These are phyloP conservation scores for Trachelus troglodyta DNA, from an alignment of 2,888 invertebrate genomes.

Conservation along the genomic window DNA sequence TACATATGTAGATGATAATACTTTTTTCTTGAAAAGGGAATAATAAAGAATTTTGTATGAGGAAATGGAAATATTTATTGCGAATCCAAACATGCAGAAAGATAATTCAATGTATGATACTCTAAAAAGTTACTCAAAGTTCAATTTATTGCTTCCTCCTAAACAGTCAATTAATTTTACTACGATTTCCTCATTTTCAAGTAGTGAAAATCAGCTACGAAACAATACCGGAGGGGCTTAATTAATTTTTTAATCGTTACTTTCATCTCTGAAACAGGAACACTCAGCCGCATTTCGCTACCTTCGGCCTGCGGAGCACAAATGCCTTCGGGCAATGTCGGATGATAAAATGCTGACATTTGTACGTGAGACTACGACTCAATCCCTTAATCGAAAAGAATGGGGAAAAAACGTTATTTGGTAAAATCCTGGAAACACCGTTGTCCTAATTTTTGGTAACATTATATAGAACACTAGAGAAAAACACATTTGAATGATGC, in stretches of 20 bases:
- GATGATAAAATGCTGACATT: conserved; percentile 17
- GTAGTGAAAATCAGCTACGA: background rate
- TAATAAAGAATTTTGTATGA: background rate
- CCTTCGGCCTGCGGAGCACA: conserved; percentile 22
- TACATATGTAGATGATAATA: background rate
- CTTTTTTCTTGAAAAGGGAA: background rate
- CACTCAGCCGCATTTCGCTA: conserved; percentile 20
- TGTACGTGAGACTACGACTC: background rate
- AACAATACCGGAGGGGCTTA: background rate
- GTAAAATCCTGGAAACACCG: background rate
- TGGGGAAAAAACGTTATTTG: background rate
- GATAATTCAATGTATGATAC: background rate
- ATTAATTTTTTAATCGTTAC: conserved; percentile 24
- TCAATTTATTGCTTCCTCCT: background rate
- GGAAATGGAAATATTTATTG: background rate
- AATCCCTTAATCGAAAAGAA: background rate
- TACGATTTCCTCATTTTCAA: background rate
- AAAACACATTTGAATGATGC: background rate
- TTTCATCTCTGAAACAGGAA: conserved; percentile 32
- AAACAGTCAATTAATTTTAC: background rate
- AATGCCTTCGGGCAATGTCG: conserved; percentile 24
- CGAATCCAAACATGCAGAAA: background rate
- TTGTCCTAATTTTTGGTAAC: background rate
- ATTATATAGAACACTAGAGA: background rate
- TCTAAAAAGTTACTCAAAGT: background rate